Conservation (phyloP, 2,113 vertebrate species). For the Probosciger aterrimus region DNA sequence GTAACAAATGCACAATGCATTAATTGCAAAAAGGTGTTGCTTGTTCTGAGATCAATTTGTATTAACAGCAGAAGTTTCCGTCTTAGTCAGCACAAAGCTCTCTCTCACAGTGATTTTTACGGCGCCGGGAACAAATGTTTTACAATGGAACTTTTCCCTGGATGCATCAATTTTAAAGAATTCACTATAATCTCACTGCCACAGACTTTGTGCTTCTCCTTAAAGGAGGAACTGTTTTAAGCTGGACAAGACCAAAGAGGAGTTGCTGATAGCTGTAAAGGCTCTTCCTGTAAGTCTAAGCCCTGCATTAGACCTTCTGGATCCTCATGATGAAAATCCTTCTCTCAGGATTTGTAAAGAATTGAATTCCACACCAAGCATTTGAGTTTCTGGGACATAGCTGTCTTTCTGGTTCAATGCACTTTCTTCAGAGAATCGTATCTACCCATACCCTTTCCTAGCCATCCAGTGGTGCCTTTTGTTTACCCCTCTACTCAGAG, state of each 20-base stretch:
- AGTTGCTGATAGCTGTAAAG: not conserved
- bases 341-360: not conserved
- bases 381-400: not conserved
- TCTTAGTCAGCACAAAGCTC: conserved; percentile 15
- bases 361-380: not conserved
- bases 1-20: not conserved
- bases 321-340: not conserved
- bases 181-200: not conserved
- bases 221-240: not conserved
- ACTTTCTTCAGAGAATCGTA: not conserved
- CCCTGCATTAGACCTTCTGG: not conserved
- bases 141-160: conserved; percentile 11
- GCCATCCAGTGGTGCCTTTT: not conserved
- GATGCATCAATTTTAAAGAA: not conserved
- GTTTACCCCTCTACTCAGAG: not conserved
- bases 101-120: not conserved
- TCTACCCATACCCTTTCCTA: not conserved
- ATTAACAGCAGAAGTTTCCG: not conserved
- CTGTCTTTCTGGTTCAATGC: not conserved
- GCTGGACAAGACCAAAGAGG: not conserved
- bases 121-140: conserved; percentile 5
- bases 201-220: not conserved
- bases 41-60: conserved; percentile 6
- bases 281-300: not conserved
- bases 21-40: not conserved